These are phyloP conservation scores for Castor canadensis DNA, from an alignment of 2,113 vertebrate species.

Conservation along the genomic window DNA sequence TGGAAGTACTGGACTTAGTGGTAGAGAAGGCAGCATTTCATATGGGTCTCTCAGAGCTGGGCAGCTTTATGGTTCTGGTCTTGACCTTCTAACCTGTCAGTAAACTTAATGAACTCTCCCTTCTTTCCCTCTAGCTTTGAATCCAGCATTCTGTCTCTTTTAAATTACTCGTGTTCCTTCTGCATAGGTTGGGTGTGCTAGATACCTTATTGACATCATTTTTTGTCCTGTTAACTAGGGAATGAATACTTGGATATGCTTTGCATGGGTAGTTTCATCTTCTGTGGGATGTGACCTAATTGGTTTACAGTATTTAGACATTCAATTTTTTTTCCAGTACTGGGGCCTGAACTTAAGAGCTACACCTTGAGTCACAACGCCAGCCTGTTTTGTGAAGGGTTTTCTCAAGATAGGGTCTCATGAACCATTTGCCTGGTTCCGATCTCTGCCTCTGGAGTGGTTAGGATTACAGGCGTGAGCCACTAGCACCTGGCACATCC, in stretches of 20 bases:
- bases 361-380: no score
- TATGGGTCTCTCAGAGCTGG: background rate
- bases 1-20: rapidly evolving
- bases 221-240: background rate
- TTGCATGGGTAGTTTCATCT: background rate
- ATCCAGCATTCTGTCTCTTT: background rate
- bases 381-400: no score
- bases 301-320: background rate
- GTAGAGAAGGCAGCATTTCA: background rate
- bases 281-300: background rate
- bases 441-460: no score
- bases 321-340: no score
- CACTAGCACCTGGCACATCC: no score
- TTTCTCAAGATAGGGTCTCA: no score
- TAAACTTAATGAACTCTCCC: rapidly evolving
- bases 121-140: background rate
- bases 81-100: background rate
- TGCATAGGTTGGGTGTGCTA: background rate
- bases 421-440: no score
- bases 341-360: no score
- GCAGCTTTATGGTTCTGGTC: background rate
- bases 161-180: background rate
- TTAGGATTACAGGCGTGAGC: no score
- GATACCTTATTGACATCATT: background rate
- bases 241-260: background rate